These are phyloP conservation scores for Pseudomugil gertrudae DNA, from an alignment of 2,797 vertebrate species.

Conservation along the genomic window DNA sequence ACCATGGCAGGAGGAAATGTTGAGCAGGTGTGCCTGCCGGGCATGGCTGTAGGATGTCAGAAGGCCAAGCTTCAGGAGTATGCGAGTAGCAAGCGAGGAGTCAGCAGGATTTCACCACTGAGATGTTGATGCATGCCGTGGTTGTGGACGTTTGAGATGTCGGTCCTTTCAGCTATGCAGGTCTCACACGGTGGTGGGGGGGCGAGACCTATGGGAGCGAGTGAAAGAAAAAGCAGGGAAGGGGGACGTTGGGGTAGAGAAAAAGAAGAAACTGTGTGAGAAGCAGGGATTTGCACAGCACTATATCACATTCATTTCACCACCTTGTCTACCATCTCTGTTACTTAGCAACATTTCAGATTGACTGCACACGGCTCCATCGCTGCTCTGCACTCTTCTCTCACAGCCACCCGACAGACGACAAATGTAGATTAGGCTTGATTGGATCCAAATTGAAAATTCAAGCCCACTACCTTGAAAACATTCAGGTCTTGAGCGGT, in stretches of 20 bases:
- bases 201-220: constrained; percentile 73
- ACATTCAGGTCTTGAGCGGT: constrained; percentile 76
- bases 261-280: constrained; percentile 72
- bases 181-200: constrained; percentile 59
- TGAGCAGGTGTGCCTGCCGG: constrained; percentile 60
- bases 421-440: constrained; percentile 80
- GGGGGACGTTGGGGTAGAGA: constrained; percentile 29
- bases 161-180: constrained; percentile 73
- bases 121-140: constrained; percentile 75
- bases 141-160: constrained; percentile 73
- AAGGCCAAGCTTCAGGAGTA: constrained; percentile 62
- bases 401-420: constrained; percentile 60
- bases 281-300: constrained; percentile 75
- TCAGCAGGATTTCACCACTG: constrained; percentile 73
- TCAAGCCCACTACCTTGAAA: constrained; percentile 79
- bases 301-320: constrained; percentile 79
- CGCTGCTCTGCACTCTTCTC: constrained; percentile 64
- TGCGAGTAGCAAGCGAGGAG: constrained; percentile 59
- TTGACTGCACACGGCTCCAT: constrained; percentile 77
- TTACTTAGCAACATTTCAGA: constrained; percentile 84
- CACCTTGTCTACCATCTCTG: constrained; percentile 77
- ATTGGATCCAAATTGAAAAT: constrained; percentile 81
- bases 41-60: constrained; percentile 71
- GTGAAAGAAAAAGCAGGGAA: constrained; percentile 35
- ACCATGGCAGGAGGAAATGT: constrained; percentile 63